These are phyloP conservation scores for Mola mola DNA, from an alignment of 2,113 vertebrate species.

Conservation along the genomic window DNA sequence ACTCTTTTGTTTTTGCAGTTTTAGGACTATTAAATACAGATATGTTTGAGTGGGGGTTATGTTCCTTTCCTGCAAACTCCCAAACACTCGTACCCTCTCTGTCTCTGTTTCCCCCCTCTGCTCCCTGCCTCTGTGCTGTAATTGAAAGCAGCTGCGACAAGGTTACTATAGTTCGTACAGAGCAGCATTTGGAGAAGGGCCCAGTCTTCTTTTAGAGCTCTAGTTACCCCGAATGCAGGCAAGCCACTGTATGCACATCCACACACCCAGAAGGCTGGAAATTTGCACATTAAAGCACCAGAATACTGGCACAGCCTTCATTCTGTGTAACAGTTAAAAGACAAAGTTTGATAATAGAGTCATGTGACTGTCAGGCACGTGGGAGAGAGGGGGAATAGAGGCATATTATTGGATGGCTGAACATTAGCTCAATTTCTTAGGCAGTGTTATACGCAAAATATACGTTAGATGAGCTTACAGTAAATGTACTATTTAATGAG, in stretches of 20 bases:
- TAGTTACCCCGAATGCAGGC: constrained; percentile 36
- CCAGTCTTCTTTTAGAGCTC: constrained; percentile 49
- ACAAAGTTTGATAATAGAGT: not conserved
- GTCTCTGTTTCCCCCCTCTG: constrained; percentile 34
- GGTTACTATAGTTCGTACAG: constrained; percentile 78
- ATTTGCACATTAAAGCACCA: constrained; percentile 5
- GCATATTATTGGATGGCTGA: not conserved
- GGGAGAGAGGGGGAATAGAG: not conserved
- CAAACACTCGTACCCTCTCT: constrained; percentile 27
- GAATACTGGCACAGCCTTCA: not conserved
- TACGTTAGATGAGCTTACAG: not conserved
- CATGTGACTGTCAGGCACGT: not conserved
- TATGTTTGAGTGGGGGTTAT: constrained; percentile 6
- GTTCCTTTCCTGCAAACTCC: constrained; percentile 45
- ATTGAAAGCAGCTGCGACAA: constrained; percentile 82
- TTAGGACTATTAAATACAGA: not conserved
- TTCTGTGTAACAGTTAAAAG: not conserved
- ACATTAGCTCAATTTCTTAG: not conserved
- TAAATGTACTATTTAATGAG: not conserved
- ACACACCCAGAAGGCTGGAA: constrained; percentile 13
- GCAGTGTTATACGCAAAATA: constrained; percentile 2
- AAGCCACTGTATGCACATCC: constrained; percentile 13
- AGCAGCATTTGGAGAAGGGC: constrained; percentile 50
- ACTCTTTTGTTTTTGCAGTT: constrained; percentile 50
- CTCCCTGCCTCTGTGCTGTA: constrained; percentile 70